Conservation (phyloP, 2,888 invertebrate genomes). For the Drosophila longiperda region DNA sequence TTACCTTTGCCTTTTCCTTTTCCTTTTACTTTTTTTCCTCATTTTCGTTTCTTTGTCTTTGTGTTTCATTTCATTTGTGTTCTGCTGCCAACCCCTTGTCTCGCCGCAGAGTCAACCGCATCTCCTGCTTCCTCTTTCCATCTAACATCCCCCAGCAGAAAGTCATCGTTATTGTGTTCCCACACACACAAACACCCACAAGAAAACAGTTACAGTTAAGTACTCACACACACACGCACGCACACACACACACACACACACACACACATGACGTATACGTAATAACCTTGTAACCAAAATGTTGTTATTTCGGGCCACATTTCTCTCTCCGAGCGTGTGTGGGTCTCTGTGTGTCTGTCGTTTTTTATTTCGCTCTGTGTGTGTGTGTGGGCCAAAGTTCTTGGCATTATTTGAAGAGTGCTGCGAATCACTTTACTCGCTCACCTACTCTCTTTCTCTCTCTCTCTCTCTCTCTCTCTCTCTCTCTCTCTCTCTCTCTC, state of each 20-base stretch:
- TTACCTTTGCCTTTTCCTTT: constrained; percentile 25
- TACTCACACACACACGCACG: constrained; percentile 24
- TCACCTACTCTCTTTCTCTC: constrained; percentile 58
- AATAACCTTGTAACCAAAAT: constrained; percentile 81
- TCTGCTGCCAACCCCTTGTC: constrained; percentile 25
- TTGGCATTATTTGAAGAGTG: constrained; percentile 75
- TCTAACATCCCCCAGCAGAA: constrained; percentile 36
- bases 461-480: constrained; percentile 8
- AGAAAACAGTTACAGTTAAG: constrained; percentile 37
- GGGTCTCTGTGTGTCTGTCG: constrained; percentile 19
- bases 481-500: constrained; percentile 1
- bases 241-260: constrained; percentile 31
- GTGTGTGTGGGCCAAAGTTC: constrained; percentile 59
- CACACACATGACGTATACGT: constrained; percentile 76
- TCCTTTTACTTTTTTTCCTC: constrained; percentile 15
- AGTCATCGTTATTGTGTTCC: constrained; percentile 63
- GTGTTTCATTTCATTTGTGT: constrained; percentile 60
- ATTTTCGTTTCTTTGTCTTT: constrained; percentile 44
- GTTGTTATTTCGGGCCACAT: constrained; percentile 78
- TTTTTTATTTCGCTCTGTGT: constrained; percentile 39
- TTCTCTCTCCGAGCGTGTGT: constrained; percentile 34
- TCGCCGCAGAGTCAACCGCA: constrained; percentile 34
- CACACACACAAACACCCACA: constrained; percentile 35
- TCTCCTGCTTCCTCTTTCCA: constrained; percentile 30
- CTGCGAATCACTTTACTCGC: constrained; percentile 54